phyloP scores from a whole-genome alignment of 2,797 vertebrate species.

The Leptatherina wallacei region DNA sequence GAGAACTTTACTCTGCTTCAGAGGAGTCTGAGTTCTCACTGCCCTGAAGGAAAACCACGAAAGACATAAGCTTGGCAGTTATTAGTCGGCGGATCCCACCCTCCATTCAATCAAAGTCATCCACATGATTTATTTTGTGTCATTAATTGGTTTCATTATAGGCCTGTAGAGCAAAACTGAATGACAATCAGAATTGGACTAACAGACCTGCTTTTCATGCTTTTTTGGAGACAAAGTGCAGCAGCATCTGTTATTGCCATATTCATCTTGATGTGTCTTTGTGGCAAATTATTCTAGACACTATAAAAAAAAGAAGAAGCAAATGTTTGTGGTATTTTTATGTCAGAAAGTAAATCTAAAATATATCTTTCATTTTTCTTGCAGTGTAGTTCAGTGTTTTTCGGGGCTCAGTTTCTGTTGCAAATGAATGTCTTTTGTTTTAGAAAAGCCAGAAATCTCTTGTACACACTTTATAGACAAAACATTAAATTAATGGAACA shows the following conservation, averaged over 20 bases:
- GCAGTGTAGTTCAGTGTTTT: neutral
- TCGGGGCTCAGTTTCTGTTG: neutral
- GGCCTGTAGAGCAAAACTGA: constrained; percentile 37
- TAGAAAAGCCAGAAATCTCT: neutral
- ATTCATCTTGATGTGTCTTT: neutral
- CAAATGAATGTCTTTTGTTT: neutral
- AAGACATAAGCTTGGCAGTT: constrained; percentile 55
- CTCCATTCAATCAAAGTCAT: constrained; percentile 68
- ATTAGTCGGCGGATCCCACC: constrained; percentile 65
- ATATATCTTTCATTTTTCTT: neutral
- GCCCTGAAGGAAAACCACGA: constrained; percentile 70
- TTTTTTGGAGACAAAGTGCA: constrained; percentile 25
- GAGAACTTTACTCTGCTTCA: constrained; percentile 68
- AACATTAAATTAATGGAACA: neutral
- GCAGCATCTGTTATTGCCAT: neutral
- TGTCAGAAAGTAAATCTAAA: neutral
- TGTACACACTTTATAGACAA: neutral
- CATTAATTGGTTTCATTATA: constrained; percentile 49
- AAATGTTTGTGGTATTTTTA: neutral
- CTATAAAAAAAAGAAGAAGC: neutral
- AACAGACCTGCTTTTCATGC: constrained; percentile 9
- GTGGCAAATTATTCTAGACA: constrained; percentile 8
- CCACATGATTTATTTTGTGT: constrained; percentile 67
- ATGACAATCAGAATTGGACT: constrained; percentile 22
- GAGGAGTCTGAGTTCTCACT: constrained; percentile 66